Evolutionary conservation across 2,113 vertebrate genomes (phyloP).

Genomic region (Sprattus sprattus): DNA sequence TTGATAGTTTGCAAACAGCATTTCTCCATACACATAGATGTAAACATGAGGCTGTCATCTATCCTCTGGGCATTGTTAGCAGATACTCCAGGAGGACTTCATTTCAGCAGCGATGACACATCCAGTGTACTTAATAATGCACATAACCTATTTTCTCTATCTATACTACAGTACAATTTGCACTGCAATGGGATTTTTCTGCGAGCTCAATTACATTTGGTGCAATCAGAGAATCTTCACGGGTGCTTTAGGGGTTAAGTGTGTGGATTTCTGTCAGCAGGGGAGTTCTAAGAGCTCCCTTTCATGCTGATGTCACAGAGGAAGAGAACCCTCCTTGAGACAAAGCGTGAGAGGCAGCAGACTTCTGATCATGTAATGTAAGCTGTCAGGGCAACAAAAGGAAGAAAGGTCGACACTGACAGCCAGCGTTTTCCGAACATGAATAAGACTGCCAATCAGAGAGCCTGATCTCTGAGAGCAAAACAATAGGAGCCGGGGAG

Average conservation of each 20-base stretch:
- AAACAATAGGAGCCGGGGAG: conserved; percentile 15
- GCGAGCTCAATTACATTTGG: no score
- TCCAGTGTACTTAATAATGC: not conserved
- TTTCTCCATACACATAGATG: not conserved
- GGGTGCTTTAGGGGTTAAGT: not conserved
- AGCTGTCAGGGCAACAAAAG: conserved; percentile 28
- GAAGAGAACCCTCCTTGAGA: conserved; percentile 12
- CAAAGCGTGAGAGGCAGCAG: conserved; percentile 19
- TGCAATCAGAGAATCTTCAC: no score
- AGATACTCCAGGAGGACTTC: not conserved
- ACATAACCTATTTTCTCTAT: not conserved
- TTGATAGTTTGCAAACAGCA: not conserved
- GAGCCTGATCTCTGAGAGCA: not conserved
- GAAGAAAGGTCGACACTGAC: conserved; percentile 11
- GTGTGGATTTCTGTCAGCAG: not conserved
- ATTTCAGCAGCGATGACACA: not conserved
- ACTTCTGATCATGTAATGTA: conserved; percentile 27
- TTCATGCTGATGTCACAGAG: not conserved
- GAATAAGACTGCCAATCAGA: conserved; percentile 29
- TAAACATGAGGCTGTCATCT: not conserved
- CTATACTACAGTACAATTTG: not conserved
- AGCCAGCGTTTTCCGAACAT: conserved; percentile 22
- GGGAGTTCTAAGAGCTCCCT: not conserved
- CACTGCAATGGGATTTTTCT: not conserved
- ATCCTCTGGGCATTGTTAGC: not conserved